Evolutionary conservation across 2,888 invertebrate genomes (phyloP).

Genomic region (Danaus chrysippus): DNA sequence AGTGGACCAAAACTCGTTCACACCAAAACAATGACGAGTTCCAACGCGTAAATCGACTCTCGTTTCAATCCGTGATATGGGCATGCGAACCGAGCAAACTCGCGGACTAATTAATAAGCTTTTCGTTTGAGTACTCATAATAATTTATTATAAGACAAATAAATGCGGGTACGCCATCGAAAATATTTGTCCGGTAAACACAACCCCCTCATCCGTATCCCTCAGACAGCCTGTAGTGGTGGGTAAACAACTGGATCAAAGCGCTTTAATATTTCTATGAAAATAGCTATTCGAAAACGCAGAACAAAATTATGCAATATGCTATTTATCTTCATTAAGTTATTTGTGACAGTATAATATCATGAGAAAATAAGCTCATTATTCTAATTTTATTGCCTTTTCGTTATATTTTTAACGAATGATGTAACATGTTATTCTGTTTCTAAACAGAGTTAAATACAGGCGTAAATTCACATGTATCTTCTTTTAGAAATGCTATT

Average conservation of each 20-base stretch:
- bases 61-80: slow-evolving; percentile 27
- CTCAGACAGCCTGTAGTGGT: slow-evolving; percentile 50
- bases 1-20: slow-evolving; percentile 56
- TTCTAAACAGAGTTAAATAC: too few species aligned
- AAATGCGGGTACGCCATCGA: slow-evolving; percentile 52
- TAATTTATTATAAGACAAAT: slow-evolving; percentile 59
- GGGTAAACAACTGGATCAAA: slow-evolving; percentile 67
- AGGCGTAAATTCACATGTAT: too few species aligned
- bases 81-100: slow-evolving; percentile 18
- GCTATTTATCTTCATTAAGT: too few species aligned
- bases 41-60: slow-evolving; percentile 52
- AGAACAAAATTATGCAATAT: too few species aligned
- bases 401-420: too few species aligned
- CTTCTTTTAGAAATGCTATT: not conserved
- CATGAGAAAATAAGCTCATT: too few species aligned
- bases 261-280: slow-evolving; percentile 38
- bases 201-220: slow-evolving; percentile 43
- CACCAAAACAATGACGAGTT: slow-evolving; percentile 50
- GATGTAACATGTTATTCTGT: too few species aligned
- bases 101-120: slow-evolving; percentile 26
- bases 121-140: slow-evolving; percentile 42
- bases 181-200: slow-evolving; percentile 69
- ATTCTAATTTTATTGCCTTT: too few species aligned
- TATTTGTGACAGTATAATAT: too few species aligned
- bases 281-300: not conserved